Percentiles rank a stretch among this genome's conserved stretches.
Conservation (phyloP, 2,888 invertebrate genomes). For the Netelia melanura region DNA sequence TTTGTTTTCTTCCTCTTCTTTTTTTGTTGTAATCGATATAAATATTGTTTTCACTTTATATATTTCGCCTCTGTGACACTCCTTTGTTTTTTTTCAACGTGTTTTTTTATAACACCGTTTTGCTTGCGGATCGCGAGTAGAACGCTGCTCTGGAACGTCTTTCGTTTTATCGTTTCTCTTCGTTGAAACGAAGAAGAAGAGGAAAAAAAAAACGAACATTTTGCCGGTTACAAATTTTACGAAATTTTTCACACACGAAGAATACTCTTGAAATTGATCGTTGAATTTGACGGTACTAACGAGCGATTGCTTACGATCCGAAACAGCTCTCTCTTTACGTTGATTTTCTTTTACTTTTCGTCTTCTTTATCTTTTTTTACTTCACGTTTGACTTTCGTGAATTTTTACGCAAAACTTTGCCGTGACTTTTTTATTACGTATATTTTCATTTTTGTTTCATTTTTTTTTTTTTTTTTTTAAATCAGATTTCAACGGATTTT, state of each 20-base stretch:
- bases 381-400: conserved; percentile 1
- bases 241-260: neutral
- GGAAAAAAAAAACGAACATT: too few species aligned
- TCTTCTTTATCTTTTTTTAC: neutral
- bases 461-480: neutral
- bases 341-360: neutral
- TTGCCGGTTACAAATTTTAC: too few species aligned
- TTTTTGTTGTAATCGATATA: neutral
- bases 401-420: neutral
- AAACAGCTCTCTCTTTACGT: conserved; percentile 20
- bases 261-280: neutral
- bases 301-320: conserved; percentile 50
- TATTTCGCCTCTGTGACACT: conserved; percentile 58
- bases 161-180: conserved; percentile 35
- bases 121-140: conserved; percentile 62
- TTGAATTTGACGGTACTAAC: conserved; percentile 42
- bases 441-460: conserved; percentile 8
- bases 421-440: neutral
- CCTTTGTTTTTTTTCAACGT: conserved; percentile 50
- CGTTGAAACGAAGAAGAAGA: neutral
- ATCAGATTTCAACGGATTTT: neutral
- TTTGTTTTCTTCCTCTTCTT: too few species aligned
- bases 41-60: conserved; percentile 32
- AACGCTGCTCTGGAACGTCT: conserved; percentile 54
- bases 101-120: conserved; percentile 36